These are phyloP conservation scores for Monochamus alternatus DNA, from an alignment of 2,888 invertebrate genomes.

Conservation along the genomic window DNA sequence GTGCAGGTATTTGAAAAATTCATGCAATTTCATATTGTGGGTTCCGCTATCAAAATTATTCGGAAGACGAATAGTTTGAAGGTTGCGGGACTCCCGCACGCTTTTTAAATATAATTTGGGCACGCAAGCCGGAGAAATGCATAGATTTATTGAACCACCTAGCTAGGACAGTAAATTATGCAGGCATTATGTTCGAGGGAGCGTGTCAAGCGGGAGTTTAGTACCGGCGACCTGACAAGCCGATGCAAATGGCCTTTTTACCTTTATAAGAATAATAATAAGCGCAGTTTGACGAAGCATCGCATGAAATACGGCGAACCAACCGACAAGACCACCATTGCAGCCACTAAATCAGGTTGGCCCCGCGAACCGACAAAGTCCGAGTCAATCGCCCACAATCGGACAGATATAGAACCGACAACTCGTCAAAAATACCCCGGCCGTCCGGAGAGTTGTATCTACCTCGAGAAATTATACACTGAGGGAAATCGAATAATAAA, in stretches of 20 bases:
- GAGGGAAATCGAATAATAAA: no score
- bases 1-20: no score
- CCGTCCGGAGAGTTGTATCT: not conserved
- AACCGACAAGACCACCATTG: constrained; percentile 55
- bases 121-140: not conserved
- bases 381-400: constrained; percentile 54
- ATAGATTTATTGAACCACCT: constrained; percentile 34
- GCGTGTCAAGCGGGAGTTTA: constrained; percentile 29
- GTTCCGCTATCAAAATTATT: no score
- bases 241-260: constrained; percentile 45
- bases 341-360: constrained; percentile 55
- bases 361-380: constrained; percentile 49
- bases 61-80: no score
- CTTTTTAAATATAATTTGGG: no score
- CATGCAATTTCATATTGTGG: no score
- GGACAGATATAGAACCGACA: constrained; percentile 51
- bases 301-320: constrained; percentile 39
- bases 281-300: constrained; percentile 39
- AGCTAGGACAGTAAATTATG: constrained; percentile 33
- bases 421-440: constrained; percentile 40
- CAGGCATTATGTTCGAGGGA: constrained; percentile 23
- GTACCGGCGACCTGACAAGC: constrained; percentile 35
- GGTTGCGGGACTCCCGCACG: no score
- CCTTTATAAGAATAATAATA: constrained; percentile 42
- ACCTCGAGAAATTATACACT: not conserved